Evolutionary conservation across 1,140 invertebrate species (phyloP), one percentile per base, ranked within the genome.

Genomic region (Sycophila sp.): DNA sequence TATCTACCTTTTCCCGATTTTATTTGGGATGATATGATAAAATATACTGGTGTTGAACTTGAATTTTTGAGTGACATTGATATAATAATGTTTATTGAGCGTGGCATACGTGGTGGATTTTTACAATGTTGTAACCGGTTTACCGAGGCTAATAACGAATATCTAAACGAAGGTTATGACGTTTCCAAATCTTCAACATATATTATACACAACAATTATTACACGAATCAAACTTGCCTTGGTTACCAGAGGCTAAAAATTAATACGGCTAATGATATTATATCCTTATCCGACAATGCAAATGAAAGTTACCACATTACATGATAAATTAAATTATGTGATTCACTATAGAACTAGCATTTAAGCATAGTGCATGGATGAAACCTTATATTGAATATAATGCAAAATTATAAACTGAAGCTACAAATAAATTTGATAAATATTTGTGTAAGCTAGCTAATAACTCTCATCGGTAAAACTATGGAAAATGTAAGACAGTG

Each of bases 401-500:
- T 77, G 86, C 79, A 8, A 28, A 2, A 80, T 53, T 59, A 82
- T 78, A 65, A 78, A 76, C 0, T 4, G 11, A 15, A 28, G 51
- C 51, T 28, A 55, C 28, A 30, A 55, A 55, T 32, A 26, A 55
- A 11, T 87, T 87, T 76, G 81, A 85, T 68, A 86, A 87, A 77
- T 78, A 86, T 62, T 80, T 86, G 42, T 88, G 68, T 62, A 89
- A 69, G 34, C 70, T 86, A 4, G 78, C 85, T 73, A 87, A 84
- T 67, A 87, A 87, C 74, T 13, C 75, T 83, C 4, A 83, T 86
- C 78, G 84, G 87, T 4, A 86, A 87, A 76, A 86, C 81, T 4
- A 83, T 87, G 74, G 83, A 87, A 73, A 85, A 86, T 70, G 71
- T 84, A 1, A 55, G 79, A 32, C 83, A 81, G 10, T 2, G 0